phyloP scores from a whole-genome alignment of 2,888 invertebrate genomes.

The Drosophila mercatorum region DNA sequence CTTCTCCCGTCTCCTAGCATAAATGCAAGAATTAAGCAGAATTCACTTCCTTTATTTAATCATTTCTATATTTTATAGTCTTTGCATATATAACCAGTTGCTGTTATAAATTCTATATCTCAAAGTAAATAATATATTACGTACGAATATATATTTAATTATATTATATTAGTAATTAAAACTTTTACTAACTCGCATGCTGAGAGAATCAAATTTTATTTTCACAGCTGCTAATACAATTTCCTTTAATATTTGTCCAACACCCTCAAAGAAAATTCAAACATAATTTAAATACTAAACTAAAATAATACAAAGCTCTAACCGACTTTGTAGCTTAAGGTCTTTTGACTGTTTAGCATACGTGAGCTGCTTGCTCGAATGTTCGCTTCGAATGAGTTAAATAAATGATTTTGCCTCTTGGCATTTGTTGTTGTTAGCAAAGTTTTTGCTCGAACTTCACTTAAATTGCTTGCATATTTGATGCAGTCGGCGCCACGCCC shows the following conservation, averaged over 20 bases:
- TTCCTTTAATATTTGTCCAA: background rate
- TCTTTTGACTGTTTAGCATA: background rate
- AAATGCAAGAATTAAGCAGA: no score
- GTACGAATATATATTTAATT: no score
- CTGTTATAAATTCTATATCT: no score
- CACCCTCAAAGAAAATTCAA: background rate
- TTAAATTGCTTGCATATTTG: conserved; percentile 56
- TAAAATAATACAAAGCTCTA: background rate
- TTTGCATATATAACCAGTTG: no score
- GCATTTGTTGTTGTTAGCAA: conserved; percentile 8
- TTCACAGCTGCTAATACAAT: background rate
- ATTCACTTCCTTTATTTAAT: no score
- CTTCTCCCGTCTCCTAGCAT: no score
- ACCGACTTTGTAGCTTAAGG: background rate
- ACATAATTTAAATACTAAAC: background rate
- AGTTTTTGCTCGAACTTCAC: conserved; percentile 25
- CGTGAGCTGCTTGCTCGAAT: conserved; percentile 12
- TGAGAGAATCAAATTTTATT: background rate
- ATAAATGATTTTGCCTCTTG: conserved; percentile 42
- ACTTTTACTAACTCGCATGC: no score
- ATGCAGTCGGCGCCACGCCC: conserved; percentile 27
- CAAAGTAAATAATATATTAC: no score
- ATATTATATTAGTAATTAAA: no score
- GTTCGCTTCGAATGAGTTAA: conserved; percentile 17
- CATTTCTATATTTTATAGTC: no score